Evolutionary conservation across 2,113 vertebrate species (phyloP).

Genomic region (Tachuris rubrigastra): DNA sequence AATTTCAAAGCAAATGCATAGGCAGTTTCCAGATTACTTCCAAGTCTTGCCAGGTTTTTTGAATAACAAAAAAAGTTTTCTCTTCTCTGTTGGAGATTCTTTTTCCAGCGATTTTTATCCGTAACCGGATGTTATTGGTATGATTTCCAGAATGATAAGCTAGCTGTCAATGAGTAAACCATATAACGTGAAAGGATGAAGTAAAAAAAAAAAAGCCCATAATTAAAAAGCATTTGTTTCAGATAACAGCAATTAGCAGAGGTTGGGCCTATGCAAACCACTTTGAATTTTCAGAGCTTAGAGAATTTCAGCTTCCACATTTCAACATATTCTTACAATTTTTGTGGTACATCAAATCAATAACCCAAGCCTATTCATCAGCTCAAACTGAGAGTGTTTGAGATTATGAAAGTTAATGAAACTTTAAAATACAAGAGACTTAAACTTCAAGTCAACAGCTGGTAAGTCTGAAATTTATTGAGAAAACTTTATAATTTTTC

Average conservation of each 20-base stretch:
- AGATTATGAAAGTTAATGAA: neutral
- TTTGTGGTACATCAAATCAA: neutral
- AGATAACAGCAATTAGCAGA: neutral
- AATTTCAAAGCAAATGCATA: slow-evolving; percentile 12
- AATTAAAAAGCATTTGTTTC: slow-evolving; percentile 1
- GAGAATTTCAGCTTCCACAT: neutral
- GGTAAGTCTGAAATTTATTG: neutral
- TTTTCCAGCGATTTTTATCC: neutral
- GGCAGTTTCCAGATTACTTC: neutral
- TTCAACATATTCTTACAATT: neutral
- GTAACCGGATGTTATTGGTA: neutral
- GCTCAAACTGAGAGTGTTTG: neutral
- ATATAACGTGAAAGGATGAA: neutral
- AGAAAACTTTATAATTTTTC: neutral
- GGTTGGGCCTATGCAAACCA: neutral
- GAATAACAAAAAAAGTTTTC: neutral
- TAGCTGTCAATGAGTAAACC: neutral
- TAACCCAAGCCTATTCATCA: neutral
- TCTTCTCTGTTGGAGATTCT: neutral
- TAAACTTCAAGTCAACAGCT: neutral
- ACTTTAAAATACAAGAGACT: neutral
- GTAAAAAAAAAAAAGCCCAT: neutral
- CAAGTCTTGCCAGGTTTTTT: slow-evolving; percentile 10
- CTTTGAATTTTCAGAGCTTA: neutral
- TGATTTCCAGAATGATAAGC: slow-evolving; percentile 12